These are phyloP conservation scores for Trinectes maculatus DNA, from an alignment of 2,113 vertebrate genomes.

Conservation along the genomic window DNA sequence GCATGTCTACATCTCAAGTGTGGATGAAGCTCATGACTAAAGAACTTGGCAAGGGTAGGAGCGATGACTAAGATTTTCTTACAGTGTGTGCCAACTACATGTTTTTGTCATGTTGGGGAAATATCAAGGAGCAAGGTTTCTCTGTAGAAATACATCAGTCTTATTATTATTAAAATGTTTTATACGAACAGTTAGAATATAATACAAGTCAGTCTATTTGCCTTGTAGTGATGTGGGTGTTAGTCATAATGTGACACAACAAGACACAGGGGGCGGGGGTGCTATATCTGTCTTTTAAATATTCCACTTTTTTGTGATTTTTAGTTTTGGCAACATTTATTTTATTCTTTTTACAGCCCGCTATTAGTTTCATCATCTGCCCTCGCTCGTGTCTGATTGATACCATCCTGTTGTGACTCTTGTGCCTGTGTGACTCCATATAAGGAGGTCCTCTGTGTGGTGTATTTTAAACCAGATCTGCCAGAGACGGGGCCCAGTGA, in stretches of 20 bases:
- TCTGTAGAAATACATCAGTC: not conserved
- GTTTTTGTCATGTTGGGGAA: not conserved
- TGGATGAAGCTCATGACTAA: conserved; percentile 11
- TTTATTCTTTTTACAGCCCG: conserved; percentile 5
- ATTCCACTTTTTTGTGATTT: not conserved
- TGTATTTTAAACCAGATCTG: conserved; percentile 54
- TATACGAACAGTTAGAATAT: not conserved
- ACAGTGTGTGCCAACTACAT: not conserved
- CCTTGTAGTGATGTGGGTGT: not conserved
- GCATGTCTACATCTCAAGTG: conserved; percentile 29
- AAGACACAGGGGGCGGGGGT: too few species aligned
- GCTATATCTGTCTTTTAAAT: conserved; percentile 16
- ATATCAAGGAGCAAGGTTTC: not conserved
- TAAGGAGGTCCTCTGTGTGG: conserved; percentile 42
- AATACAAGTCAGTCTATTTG: not conserved
- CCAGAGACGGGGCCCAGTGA: conserved; percentile 53
- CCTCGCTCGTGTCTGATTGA: conserved; percentile 54
- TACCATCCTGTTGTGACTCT: conserved; percentile 52
- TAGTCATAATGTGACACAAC: conserved; percentile 1
- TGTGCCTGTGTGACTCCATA: conserved; percentile 50
- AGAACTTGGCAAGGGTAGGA: conserved; percentile 1
- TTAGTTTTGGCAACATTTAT: not conserved
- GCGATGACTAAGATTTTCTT: conserved; percentile 22
- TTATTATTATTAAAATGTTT: not conserved
- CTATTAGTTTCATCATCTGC: conserved; percentile 33